Evolutionary conservation across 2,797 vertebrate species (phyloP).

Genomic region (Pipistrellus pygmaeus): DNA sequence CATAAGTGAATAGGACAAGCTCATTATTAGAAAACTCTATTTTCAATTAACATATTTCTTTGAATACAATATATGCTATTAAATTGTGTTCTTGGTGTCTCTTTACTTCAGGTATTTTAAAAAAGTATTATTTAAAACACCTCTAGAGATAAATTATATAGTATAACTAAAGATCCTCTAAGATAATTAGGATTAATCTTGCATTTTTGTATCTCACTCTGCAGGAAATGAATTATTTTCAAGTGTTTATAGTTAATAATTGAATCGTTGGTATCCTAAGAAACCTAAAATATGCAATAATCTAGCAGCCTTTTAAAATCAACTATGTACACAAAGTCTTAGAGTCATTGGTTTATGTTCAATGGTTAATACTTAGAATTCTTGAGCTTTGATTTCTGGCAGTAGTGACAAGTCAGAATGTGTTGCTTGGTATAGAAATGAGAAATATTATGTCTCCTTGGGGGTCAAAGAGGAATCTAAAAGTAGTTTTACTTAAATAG

Average conservation of each 20-base stretch:
- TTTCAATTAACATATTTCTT: conserved; percentile 42
- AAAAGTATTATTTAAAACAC: conserved; percentile 48
- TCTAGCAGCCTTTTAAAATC: background rate
- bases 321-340: background rate
- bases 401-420: background rate
- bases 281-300: background rate
- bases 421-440: background rate
- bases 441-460: background rate
- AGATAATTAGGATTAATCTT: conserved; percentile 49
- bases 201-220: background rate
- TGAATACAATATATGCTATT: conserved; percentile 15
- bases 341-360: background rate
- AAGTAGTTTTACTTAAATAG: background rate
- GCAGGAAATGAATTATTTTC: conserved; percentile 54
- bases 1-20: background rate
- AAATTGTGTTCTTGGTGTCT: conserved; percentile 55
- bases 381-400: background rate
- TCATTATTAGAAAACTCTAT: conserved; percentile 12
- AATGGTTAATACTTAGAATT: background rate
- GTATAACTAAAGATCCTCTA: conserved; percentile 17
- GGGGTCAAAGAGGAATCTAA: background rate
- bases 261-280: conserved; percentile 29
- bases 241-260: conserved; percentile 52
- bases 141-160: conserved; percentile 37
- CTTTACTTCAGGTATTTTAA: conserved; percentile 3